Evolutionary conservation across 23 tunicate species (phyloP).

Genomic region (Trididemnum nubilum): DNA sequence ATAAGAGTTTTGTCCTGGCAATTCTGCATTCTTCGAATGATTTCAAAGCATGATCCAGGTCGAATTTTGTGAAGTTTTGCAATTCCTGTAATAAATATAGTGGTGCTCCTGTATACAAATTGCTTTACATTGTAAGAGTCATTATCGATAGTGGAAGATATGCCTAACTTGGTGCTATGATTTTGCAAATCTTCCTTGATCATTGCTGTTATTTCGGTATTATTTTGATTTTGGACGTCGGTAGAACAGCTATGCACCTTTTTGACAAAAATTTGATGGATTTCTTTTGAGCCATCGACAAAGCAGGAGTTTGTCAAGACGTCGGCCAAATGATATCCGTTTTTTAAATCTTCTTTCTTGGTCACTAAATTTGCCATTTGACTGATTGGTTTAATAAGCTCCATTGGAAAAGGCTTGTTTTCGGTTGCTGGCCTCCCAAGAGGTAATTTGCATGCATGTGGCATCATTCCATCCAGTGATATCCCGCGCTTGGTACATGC

Average conservation of each 20-base stretch:
- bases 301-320: constrained; percentile 13
- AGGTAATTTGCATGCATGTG: background rate
- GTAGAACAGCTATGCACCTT: no score
- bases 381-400: constrained; percentile 33
- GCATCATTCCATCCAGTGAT: background rate
- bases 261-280: background rate
- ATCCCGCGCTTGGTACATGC: background rate
- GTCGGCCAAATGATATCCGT: constrained; percentile 41
- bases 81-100: constrained; percentile 23
- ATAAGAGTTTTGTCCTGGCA: background rate
- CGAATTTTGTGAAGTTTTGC: background rate
- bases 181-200: background rate
- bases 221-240: no score
- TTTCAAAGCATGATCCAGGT: constrained; percentile 1
- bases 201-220: background rate
- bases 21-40: background rate
- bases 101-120: constrained; percentile 14
- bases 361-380: constrained; percentile 28
- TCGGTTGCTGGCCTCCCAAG: background rate
- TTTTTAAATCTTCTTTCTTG: background rate
- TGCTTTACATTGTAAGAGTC: constrained; percentile 5
- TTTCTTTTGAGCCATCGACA: constrained; percentile 15
- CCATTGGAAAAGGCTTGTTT: background rate
- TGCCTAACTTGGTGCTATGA: background rate
- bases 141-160: background rate